phyloP scores from a whole-genome alignment of 2,113 vertebrate genomes.

The Albula goreensis region DNA sequence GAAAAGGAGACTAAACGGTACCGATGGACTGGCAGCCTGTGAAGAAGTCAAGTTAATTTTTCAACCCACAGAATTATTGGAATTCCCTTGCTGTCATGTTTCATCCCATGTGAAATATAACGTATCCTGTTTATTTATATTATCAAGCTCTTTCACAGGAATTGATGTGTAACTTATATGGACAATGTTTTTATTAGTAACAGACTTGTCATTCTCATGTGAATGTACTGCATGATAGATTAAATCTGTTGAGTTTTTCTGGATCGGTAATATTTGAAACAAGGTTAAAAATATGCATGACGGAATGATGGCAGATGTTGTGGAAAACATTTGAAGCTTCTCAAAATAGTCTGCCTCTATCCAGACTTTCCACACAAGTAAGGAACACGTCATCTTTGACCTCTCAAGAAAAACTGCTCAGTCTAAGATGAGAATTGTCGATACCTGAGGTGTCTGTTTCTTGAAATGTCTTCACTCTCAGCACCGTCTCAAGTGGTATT shows the following conservation, averaged over 20 bases:
- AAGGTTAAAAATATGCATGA: not conserved
- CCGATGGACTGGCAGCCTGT: not conserved
- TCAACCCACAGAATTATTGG: not conserved
- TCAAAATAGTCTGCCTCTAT: not conserved
- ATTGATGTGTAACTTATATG: not conserved
- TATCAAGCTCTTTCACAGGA: not conserved
- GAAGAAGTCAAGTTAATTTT: not conserved
- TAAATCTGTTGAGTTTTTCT: not conserved
- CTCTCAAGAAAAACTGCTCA: not conserved
- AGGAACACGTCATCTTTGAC: not conserved
- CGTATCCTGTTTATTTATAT: no score
- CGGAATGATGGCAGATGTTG: not conserved
- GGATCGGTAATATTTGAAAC: not conserved
- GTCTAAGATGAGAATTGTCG: not conserved
- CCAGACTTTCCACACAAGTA: not conserved
- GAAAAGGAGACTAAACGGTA: not conserved
- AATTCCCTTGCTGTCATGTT: not conserved
- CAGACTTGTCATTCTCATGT: not conserved
- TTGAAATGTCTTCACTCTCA: slow-evolving; percentile 51
- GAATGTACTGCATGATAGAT: not conserved
- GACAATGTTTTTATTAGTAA: not conserved
- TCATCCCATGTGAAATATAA: not conserved
- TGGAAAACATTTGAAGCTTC: not conserved
- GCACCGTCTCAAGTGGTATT: slow-evolving; percentile 84
- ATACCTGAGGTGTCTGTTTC: not conserved